These are phyloP conservation scores for Burhinus bistriatus DNA, from an alignment of 2,113 vertebrate genomes.

Conservation along the genomic window DNA sequence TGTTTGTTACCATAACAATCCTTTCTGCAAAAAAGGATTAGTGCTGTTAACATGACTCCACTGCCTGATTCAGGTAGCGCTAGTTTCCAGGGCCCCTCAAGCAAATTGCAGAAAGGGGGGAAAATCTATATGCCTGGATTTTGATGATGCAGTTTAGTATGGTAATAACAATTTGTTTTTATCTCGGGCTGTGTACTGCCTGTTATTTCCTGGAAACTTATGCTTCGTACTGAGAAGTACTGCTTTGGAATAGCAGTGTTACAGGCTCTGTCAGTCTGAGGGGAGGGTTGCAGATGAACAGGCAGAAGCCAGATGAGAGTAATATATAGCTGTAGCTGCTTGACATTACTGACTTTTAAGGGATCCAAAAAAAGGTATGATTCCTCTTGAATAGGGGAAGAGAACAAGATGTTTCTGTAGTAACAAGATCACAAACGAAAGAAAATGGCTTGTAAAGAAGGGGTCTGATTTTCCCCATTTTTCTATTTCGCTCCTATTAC, in stretches of 20 bases:
- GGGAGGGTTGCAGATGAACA: not conserved
- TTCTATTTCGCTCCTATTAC: not conserved
- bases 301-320: not conserved
- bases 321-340: not conserved
- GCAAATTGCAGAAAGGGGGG: not conserved
- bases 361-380: not conserved
- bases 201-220: constrained; percentile 14
- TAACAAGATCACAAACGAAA: constrained; percentile 25
- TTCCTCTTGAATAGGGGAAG: not conserved
- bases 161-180: not conserved
- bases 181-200: not conserved
- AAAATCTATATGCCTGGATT: not conserved
- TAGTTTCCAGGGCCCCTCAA: not conserved
- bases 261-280: not conserved
- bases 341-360: constrained; percentile 33
- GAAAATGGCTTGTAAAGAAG: constrained; percentile 47
- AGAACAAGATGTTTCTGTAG: constrained; percentile 51
- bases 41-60: not conserved
- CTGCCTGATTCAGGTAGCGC: not conserved
- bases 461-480: not conserved
- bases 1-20: constrained; percentile 51
- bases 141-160: constrained; percentile 15
- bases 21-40: not conserved
- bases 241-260: not conserved
- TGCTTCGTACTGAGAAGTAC: not conserved